Evolutionary conservation across 2,797 vertebrate species (phyloP).

Genomic region (Pantherophis alleghaniensis): DNA sequence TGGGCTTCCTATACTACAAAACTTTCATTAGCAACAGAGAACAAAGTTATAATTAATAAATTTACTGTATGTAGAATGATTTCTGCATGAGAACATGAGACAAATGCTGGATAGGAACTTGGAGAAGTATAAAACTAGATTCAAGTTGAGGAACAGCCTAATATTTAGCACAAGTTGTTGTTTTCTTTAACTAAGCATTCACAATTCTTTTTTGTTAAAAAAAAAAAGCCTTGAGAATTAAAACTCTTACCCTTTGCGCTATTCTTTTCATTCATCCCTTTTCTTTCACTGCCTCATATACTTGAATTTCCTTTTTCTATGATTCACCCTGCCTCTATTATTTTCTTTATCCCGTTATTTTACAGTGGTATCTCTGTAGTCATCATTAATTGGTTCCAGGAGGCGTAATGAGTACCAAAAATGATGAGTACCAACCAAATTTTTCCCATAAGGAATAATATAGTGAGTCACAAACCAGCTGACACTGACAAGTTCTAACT

Average conservation of each 20-base stretch:
- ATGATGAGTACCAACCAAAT: neutral
- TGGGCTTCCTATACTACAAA: conserved; percentile 32
- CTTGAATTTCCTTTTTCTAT: neutral
- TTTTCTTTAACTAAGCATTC: neutral
- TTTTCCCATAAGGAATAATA: neutral
- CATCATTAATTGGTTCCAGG: neutral
- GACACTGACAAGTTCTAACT: neutral
- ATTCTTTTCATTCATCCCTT: neutral
- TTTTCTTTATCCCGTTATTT: neutral
- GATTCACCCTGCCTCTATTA: neutral
- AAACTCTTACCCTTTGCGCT: neutral
- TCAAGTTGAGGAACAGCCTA: neutral
- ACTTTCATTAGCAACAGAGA: conserved; percentile 22
- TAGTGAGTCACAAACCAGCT: neutral
- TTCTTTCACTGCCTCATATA: neutral
- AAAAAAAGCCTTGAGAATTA: neutral
- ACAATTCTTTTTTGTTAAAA: neutral
- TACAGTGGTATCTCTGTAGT: neutral
- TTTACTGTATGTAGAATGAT: neutral
- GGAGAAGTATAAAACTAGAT: neutral
- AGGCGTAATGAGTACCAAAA: neutral
- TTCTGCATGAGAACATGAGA: neutral
- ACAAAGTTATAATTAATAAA: neutral
- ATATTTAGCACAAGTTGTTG: neutral
- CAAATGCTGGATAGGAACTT: neutral